These are phyloP conservation scores for Harpagus bidentatus DNA, from an alignment of 2,113 vertebrate species.

Conservation along the genomic window DNA sequence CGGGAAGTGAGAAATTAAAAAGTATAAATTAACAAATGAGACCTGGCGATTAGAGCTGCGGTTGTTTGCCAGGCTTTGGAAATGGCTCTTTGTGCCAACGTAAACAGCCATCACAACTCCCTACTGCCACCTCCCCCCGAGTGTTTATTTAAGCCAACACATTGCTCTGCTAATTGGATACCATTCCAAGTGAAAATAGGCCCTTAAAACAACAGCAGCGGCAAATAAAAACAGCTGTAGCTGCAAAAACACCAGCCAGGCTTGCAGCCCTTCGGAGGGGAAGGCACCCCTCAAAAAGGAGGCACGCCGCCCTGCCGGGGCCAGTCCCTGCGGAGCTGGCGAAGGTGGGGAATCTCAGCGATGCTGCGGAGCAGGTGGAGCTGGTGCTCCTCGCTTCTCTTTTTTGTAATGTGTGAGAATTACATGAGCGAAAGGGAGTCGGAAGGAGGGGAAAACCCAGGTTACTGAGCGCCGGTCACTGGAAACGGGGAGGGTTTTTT, in stretches of 20 bases:
- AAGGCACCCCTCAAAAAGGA: neutral
- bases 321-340: rapidly evolving
- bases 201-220: conserved; percentile 70
- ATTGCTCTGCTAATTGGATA: conserved; percentile 80
- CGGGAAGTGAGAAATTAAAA: conserved; percentile 6
- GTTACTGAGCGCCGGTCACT: neutral
- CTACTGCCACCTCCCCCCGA: neutral
- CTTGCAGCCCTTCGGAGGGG: neutral
- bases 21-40: neutral
- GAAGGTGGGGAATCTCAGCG: too few species aligned
- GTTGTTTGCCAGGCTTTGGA: conserved; percentile 38
- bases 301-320: rapidly evolving
- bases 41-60: neutral
- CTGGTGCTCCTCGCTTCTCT: neutral
- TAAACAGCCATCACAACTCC: conserved; percentile 20
- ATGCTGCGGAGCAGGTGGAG: neutral
- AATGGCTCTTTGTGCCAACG: conserved; percentile 56
- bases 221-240: conserved; percentile 71
- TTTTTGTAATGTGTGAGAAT: neutral
- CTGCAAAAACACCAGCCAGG: conserved; percentile 40
- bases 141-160: conserved; percentile 80
- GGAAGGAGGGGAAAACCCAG: neutral
- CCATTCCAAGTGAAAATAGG: conserved; percentile 77
- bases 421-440: rapidly evolving
- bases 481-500: neutral